A percentile compares a stretch with the other conserved stretches of the same genome.
phyloP scores from a whole-genome alignment of 2,113 vertebrate genomes.

The Cygnus buccinator region DNA sequence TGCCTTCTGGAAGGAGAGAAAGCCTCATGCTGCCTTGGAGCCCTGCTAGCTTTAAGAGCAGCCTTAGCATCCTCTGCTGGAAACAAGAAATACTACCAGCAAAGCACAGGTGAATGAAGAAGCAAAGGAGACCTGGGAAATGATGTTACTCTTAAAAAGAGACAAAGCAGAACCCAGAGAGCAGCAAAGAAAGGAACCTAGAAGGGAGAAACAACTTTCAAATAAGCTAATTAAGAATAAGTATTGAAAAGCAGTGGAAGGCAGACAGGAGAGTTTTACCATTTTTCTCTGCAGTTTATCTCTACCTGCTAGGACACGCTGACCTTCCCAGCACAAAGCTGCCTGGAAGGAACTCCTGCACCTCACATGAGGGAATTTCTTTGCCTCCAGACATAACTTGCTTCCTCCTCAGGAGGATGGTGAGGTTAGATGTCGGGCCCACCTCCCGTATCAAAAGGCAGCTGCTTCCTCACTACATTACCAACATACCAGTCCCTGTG shows the following conservation, averaged over 20 bases:
- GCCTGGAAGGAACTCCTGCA: background rate
- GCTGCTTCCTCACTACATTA: background rate
- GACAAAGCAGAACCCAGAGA: background rate
- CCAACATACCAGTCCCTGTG: background rate
- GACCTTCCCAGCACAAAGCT: background rate
- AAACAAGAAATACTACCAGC: background rate
- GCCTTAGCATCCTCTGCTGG: background rate
- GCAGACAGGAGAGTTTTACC: background rate
- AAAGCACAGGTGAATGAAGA: background rate
- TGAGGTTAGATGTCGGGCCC: background rate
- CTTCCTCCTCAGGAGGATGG: background rate
- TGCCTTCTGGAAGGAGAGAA: background rate
- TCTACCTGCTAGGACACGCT: background rate
- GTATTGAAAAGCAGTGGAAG: background rate
- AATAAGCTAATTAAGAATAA: background rate
- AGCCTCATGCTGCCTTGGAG: background rate
- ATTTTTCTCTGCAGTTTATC: background rate
- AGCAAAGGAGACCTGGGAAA: background rate
- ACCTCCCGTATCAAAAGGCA: background rate
- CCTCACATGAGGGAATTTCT: background rate
- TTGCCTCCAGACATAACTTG: background rate
- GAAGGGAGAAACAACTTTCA: background rate
- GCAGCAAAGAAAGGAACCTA: background rate
- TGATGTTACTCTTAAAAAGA: background rate
- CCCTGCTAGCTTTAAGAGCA: fast-evolving